Evolutionary conservation across 2,797 vertebrate genomes (phyloP).

Genomic region (Sternotherus odoratus): DNA sequence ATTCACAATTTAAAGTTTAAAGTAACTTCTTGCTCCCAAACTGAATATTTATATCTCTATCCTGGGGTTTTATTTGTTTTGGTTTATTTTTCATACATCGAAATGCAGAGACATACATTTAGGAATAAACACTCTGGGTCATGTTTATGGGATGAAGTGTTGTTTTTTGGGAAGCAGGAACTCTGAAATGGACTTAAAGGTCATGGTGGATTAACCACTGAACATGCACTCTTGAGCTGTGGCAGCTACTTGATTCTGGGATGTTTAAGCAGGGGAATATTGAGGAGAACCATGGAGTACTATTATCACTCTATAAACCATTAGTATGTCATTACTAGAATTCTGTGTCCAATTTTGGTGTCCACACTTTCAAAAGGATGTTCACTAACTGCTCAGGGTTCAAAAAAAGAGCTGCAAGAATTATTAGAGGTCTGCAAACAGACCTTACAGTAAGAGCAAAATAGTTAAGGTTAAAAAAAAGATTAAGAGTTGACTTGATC

Average conservation of each 20-base stretch:
- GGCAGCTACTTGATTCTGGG: neutral
- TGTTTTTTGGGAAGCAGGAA: neutral
- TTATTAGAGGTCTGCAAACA: neutral
- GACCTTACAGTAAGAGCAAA: neutral
- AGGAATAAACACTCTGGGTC: neutral
- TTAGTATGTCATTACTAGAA: neutral
- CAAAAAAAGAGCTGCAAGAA: neutral
- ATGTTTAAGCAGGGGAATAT: neutral
- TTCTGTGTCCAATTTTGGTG: rapidly evolving
- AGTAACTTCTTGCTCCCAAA: neutral
- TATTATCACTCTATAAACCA: neutral
- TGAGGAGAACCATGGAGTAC: rapidly evolving
- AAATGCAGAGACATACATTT: too few species aligned
- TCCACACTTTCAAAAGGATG: neutral
- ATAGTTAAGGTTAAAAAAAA: neutral
- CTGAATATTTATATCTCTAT: neutral
- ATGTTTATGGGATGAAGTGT: neutral
- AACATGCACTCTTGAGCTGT: neutral
- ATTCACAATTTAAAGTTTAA: neutral
- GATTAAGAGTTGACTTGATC: neutral
- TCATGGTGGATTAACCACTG: neutral
- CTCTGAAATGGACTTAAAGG: neutral
- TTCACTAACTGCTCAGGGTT: neutral
- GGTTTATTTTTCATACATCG: neutral
- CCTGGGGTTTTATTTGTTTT: neutral